A percentile compares a stretch with the other conserved stretches of the same genome.
These are phyloP conservation scores for Exocentrus adspersus DNA, from an alignment of 2,888 invertebrate genomes.

Conservation along the genomic window DNA sequence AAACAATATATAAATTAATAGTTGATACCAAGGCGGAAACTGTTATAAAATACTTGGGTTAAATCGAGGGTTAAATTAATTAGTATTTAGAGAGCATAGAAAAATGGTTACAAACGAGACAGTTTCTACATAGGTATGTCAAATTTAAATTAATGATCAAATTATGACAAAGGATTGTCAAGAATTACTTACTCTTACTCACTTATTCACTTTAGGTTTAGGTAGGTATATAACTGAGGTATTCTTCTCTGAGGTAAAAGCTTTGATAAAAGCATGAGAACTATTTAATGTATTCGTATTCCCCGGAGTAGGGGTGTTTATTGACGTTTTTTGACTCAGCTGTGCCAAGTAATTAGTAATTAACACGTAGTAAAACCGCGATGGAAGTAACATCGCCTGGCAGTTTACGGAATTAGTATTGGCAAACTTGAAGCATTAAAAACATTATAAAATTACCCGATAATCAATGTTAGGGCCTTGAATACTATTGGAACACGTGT, in stretches of 20 bases:
- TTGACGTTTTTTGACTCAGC: slow-evolving; percentile 1
- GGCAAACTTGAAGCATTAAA: slow-evolving; percentile 16
- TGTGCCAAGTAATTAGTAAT: slow-evolving; percentile 5
- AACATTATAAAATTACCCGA: slow-evolving; percentile 2
- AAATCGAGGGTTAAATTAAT: neutral
- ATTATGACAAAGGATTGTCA: neutral
- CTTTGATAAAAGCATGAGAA: too few species aligned
- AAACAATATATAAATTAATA: slow-evolving; percentile 24
- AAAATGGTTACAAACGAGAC: neutral
- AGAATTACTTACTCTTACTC: too few species aligned
- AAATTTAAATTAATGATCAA: neutral
- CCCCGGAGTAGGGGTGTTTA: neutral
- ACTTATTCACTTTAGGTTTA: too few species aligned
- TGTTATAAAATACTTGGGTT: neutral
- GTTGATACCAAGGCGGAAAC: too few species aligned
- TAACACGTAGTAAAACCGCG: too few species aligned
- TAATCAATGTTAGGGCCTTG: slow-evolving; percentile 4
- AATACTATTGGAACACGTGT: slow-evolving; percentile 4
- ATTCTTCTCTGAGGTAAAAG: too few species aligned
- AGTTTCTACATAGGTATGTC: neutral
- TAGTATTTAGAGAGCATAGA: neutral
- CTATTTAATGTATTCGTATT: neutral
- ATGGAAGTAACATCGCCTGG: too few species aligned
- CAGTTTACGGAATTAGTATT: slow-evolving; percentile 1
- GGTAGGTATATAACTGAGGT: too few species aligned